Base-by-base conservation (phyloP, 2,888 invertebrate species). In the Anarsia innoxiella region DNA sequence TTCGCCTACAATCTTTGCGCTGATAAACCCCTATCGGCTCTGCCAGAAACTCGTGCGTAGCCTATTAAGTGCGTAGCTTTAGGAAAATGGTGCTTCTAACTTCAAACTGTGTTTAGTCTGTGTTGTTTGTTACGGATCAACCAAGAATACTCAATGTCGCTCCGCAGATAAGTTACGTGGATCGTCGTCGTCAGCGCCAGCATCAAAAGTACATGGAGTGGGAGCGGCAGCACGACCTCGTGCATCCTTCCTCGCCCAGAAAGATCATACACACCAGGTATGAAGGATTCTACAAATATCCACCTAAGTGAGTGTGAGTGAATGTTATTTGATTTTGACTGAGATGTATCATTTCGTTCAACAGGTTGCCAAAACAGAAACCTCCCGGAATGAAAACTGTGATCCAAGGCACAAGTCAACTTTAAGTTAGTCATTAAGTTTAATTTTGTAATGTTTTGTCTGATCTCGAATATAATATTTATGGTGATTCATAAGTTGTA, bases 221-320 rank as follows among this genome's bases (percentile, higher is more conserved):
- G 93, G 87, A 88, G 56, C 86, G 87, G 40, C 86, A 86, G 37
- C 89, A 88, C 29, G 91, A 92, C 59, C 86, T 93, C 23, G 89
- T 93, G 49, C 93, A 93, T 66, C 91, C 91, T 0, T 89, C 91
- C 11, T 91, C 92, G 45, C 88, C 90, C 13, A 86, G 91, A 46
- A 89, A 90, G 55, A 87, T 92, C 4, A 89, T 93, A 58, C 88
- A 90, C 52, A 88, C 91, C 32, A 83, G 89, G 89, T 88, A 44
- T 19, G 19, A 5, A 5, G 8, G 3, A 8, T 19, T 19, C 3
- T 19, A 19, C n/a, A n/a, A n/a, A n/a, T n/a, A n/a, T n/a, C n/a
- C n/a, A n/a, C n/a, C n/a, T 23, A 23, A 4, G 23, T 23, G 8
- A 23, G 5, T 23, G 23, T 26, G 9, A n/a, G 10, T 6, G 26